Base-by-base conservation (phyloP, 2,797 vertebrate genomes). In the Urosaurus nigricauda region DNA sequence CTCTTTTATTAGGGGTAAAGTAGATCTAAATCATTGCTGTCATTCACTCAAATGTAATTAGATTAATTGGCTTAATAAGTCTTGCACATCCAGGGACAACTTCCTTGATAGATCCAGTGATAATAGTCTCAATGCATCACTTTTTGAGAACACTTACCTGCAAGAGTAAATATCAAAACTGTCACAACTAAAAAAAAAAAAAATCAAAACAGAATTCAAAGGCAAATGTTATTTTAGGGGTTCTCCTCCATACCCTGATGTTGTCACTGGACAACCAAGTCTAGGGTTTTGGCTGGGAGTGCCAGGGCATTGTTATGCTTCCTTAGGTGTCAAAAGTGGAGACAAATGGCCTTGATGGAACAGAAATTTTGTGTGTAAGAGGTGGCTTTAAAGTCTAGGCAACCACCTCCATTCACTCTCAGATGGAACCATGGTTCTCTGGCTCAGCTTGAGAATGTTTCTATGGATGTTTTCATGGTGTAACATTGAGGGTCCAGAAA, bases 41-140 rank as follows among this genome's bases (percentile, higher is more conserved):
- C 79, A 35, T 21, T 21, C 79, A 47, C 5, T 9, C 29, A 56
- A 35, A 29, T 80, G 13, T 80, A 80, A 80, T n/a, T 80, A 80
- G n/a, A 58, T 80, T 80, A 35, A 58, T 80, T 80, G 51, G 14
- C 24, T 80, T 58, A 80, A 80, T 58, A 80, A 58, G 19, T 58
- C n/a, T 58, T 35, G 14, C 79, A 56, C 53, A 80, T 58, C 51
- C 56, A 80, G 1, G 19, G 53, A 58, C 13, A 35, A 17, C 32
- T 21, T 77, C 5, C 53, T 80, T 80, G 32, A 58, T 21, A 80
- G 32, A 35, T n/a, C 79, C 53, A 80, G 3, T 80, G 78, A 37
- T 35, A 58, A 80, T 17, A 58, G 14, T n/a, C 32, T 35, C 35
- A 74, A 5, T 51, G 47, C 47, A 51, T 51, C 47, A 35, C 53